A percentile compares a stretch with the other conserved stretches of the same genome.
These are phyloP conservation scores for Arctopsyche grandis DNA, from an alignment of 1,140 invertebrate species.

Conservation along the genomic window DNA sequence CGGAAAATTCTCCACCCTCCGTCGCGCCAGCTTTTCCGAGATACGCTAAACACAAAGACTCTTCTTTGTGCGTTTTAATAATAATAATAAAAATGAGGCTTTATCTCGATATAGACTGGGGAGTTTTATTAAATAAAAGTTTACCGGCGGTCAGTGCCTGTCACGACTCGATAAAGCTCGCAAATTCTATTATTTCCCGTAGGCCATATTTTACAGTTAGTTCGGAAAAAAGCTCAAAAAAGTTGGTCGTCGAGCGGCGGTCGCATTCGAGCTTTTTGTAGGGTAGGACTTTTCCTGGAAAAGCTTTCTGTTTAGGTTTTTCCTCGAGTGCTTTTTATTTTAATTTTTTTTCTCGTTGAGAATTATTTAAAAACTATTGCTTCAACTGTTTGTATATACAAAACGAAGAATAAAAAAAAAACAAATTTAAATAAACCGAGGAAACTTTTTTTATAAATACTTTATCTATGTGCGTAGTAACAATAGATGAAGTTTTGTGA, in stretches of 20 bases:
- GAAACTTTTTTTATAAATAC: no score
- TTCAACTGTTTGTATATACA: no score
- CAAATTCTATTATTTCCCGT: conserved; percentile 42
- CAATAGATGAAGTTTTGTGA: no score
- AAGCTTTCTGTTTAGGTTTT: not conserved
- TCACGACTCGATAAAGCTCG: conserved; percentile 18
- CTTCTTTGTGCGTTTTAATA: no score
- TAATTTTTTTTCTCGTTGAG: not conserved
- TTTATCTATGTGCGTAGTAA: no score
- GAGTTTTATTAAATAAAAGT: conserved; percentile 21
- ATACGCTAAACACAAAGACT: no score
- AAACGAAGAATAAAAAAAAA: no score
- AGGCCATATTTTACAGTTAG: conserved; percentile 35
- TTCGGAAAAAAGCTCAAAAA: conserved; percentile 10
- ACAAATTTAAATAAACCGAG: no score
- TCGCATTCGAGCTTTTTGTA: not conserved
- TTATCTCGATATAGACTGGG: not conserved
- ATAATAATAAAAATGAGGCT: no score
- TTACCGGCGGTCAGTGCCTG: conserved; percentile 10
- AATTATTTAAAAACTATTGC: no score
- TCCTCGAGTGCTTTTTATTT: not conserved
- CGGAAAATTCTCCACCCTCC: not conserved
- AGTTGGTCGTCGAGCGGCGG: not conserved
- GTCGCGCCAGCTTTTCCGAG: not conserved
- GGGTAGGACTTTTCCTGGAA: not conserved